Evolutionary conservation across 2,113 vertebrate species (phyloP), one percentile per base, ranked within the genome.

Genomic region (Centrocercus urophasianus): DNA sequence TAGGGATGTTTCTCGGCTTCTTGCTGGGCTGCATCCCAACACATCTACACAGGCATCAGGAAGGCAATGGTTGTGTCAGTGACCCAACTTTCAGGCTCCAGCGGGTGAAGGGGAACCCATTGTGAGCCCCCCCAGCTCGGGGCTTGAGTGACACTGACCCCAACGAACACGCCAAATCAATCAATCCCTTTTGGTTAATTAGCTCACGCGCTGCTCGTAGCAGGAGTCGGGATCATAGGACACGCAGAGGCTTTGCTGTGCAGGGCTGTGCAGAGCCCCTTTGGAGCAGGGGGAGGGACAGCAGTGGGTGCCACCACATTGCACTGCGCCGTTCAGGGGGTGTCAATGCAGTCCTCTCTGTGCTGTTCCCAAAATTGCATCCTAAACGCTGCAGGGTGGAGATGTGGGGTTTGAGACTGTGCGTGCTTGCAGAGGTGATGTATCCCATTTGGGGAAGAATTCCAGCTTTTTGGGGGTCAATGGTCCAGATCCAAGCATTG

Each of bases 391-490:
- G 60, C 15, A 25, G 34, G 36, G 11, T 27, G 24, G 24, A 36
- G 30, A 47, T 6, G 32, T 0, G 2, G 32, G 30, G 13, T 59
- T 13, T 10, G 21, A 5, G n/a, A 25, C 36, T 9, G 0, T 0
- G 10, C 0, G 2, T 18, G 24, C 13, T 10, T 0, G 36, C 50
- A 43, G 56, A 61, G 4, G 40, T 4, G 59, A 9, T 16, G 3
- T 2, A 0, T 38, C 43, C 8, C 11, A 2, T 40, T 13, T 6
- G 7, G 22, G 45, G 69, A 59, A 59, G 64, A 89, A 93, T 85
- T 80, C 40, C 70, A 92, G 96, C 30, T 11, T 43, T 83, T 93
- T 82, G 21, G 13, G 15, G 85, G 71, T 76, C 96, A 90, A 73
- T 15, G 59, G 91, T 52, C 80, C 78, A 92, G 64, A 56, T 4